Conservation (phyloP, 2,797 vertebrate species). For the Dicrostonyx torquatus region DNA sequence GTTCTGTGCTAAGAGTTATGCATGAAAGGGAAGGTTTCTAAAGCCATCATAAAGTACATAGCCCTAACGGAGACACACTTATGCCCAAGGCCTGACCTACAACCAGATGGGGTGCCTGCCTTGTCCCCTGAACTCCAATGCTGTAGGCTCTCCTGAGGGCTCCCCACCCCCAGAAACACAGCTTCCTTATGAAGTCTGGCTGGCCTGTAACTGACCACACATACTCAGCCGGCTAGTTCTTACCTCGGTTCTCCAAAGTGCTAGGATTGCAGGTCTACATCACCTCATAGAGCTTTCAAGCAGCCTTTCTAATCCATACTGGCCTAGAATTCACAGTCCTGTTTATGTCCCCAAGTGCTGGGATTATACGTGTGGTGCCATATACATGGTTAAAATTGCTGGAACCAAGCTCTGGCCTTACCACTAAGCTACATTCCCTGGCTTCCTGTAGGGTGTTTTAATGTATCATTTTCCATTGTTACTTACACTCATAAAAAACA, state of each 20-base stretch:
- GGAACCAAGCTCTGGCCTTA: background rate
- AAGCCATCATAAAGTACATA: accelerated
- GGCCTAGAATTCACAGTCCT: background rate
- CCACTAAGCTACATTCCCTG: background rate
- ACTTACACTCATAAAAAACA: background rate
- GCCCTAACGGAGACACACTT: background rate
- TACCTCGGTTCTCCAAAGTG: no score
- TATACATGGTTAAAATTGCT: background rate
- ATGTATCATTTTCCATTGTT: accelerated
- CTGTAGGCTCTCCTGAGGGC: accelerated
- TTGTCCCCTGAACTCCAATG: background rate
- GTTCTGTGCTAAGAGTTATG: background rate
- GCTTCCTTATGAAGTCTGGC: background rate
- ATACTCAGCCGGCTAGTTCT: background rate
- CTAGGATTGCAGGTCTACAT: background rate
- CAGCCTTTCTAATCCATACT: background rate
- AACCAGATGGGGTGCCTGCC: background rate
- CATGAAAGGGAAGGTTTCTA: background rate
- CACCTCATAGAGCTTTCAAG: background rate
- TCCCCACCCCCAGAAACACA: accelerated
- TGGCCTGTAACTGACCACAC: background rate
- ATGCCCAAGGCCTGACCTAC: background rate
- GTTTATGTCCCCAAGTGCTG: background rate
- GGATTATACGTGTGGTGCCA: background rate
- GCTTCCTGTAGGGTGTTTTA: no score